Evolutionary conservation across 2,888 invertebrate genomes (phyloP).

Genomic region (Drosophila helvetica): DNA sequence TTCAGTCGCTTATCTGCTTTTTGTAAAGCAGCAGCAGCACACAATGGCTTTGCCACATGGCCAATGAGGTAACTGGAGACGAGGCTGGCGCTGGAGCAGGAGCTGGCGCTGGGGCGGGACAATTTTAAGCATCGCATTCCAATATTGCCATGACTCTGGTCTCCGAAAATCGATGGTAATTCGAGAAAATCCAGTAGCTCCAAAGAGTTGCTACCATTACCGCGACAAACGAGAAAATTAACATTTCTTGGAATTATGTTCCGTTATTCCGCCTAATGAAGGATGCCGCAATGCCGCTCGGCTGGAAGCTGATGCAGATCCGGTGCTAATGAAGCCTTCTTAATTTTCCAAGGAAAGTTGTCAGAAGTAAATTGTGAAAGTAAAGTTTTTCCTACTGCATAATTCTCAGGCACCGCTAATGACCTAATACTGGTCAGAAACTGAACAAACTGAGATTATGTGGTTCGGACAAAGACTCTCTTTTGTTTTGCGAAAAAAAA

Average conservation of each 20-base stretch:
- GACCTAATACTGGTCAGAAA: background rate
- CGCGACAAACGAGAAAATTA: constrained; percentile 14
- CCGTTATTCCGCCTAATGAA: constrained; percentile 11
- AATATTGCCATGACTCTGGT: constrained; percentile 28
- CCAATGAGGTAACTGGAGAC: constrained; percentile 56
- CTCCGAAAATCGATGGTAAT: constrained; percentile 35
- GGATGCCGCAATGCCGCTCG: constrained; percentile 10
- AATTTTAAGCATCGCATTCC: constrained; percentile 30
- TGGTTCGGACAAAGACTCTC: constrained; percentile 27
- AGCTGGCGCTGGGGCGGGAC: constrained; percentile 23
- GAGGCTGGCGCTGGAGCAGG: constrained; percentile 17
- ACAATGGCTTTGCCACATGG: constrained; percentile 22
- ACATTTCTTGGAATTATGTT: constrained; percentile 24
- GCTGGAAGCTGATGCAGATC: constrained; percentile 23
- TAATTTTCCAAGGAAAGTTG: background rate
- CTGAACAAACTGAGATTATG: constrained; percentile 10
- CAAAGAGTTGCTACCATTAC: constrained; percentile 42
- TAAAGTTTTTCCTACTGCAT: background rate
- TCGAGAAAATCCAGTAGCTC: background rate
- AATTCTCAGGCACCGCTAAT: background rate
- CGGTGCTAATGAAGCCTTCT: constrained; percentile 32
- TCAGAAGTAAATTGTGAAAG: constrained; percentile 5
- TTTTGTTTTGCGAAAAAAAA: constrained; percentile 21
- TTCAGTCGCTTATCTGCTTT: constrained; percentile 62
- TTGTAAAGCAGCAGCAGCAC: constrained; percentile 44